A percentile compares a stretch with the other conserved stretches of the same genome.
phyloP scores from a whole-genome alignment of 2,888 invertebrate species.

The Heliconius sara region DNA sequence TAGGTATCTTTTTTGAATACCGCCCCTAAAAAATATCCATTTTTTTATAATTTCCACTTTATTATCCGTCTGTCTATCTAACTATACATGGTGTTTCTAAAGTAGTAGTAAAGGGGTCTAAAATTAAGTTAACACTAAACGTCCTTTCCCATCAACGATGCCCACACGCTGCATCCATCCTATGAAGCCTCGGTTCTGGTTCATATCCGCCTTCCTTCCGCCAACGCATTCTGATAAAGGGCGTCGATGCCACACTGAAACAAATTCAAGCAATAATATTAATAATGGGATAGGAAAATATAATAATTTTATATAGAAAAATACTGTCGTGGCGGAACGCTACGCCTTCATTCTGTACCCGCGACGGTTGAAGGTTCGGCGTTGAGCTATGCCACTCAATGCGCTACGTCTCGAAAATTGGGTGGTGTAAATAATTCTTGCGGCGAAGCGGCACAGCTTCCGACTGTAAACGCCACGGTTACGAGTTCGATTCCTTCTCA shows the following conservation, averaged over 20 bases:
- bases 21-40: not conserved
- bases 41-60: not conserved
- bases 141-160: conserved; percentile 67
- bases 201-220: conserved; percentile 65
- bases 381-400: too few species aligned
- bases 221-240: conserved; percentile 73
- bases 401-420: too few species aligned
- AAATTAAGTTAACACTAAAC: conserved; percentile 55
- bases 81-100: not conserved
- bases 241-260: conserved; percentile 69
- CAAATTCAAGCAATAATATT: conserved; percentile 11
- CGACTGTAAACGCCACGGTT: too few species aligned
- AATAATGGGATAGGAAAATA: too few species aligned
- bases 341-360: too few species aligned
- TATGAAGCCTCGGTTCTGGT: conserved; percentile 69
- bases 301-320: not conserved
- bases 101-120: not conserved
- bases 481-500: too few species aligned
- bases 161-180: conserved; percentile 75
- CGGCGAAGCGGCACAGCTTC: too few species aligned
- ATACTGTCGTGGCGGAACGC: too few species aligned
- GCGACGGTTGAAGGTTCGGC: too few species aligned
- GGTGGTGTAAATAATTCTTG: too few species aligned
- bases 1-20: too few species aligned
- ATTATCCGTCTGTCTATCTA: not conserved